Base-by-base conservation (phyloP, 2,797 vertebrate genomes). In the Chloroceryle amazona region DNA sequence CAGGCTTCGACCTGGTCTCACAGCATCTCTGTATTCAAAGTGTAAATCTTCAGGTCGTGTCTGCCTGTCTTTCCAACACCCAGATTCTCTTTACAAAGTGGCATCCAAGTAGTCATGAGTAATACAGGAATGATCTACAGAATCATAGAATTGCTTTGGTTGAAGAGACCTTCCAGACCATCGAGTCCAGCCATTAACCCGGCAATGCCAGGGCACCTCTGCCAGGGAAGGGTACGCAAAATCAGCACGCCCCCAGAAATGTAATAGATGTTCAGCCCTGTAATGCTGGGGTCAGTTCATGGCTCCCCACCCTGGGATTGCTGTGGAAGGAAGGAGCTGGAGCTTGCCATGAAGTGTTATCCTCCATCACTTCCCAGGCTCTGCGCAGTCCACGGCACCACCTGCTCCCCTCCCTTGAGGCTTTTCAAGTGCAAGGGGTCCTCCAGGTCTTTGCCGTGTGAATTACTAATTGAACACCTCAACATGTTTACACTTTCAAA, bases 301-400 rank as follows among this genome's bases (percentile, higher is more conserved):
- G 51, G 51, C 51, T 52, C 28, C 51, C 28, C 26, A 52, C 51
- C 28, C 28, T 12, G 12, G 51, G 28, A 52, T 10, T 52, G 51
- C 51, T 29, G 51, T 17, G 51, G 28, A 29, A 52, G 51, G 51
- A 52, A 52, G 51, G 28, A 52, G 28, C 26, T 52, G 51, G 51
- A 31, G 16, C 28, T 31, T 52, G 51, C 28, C 51, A 52, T 11
- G 16, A 10, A 39, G 10, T 0, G 2, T 14, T 14, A 12, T 14
- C 28, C 42, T 13, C 49, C 47, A 11, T 19, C 13, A 0, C 71
- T 20, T 5, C 26, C 14, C 15, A 1, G 3, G 17, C 13, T 33
- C 33, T 4, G 1, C 23, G 3, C 17, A 23, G 21, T 9, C 49
- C 2, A 3, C 23, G 4, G 19, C 35, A 11, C 15, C 4, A 0